Evolutionary conservation across 2,797 vertebrate genomes (phyloP).

Genomic region (Melanogrammus aeglefinus): DNA sequence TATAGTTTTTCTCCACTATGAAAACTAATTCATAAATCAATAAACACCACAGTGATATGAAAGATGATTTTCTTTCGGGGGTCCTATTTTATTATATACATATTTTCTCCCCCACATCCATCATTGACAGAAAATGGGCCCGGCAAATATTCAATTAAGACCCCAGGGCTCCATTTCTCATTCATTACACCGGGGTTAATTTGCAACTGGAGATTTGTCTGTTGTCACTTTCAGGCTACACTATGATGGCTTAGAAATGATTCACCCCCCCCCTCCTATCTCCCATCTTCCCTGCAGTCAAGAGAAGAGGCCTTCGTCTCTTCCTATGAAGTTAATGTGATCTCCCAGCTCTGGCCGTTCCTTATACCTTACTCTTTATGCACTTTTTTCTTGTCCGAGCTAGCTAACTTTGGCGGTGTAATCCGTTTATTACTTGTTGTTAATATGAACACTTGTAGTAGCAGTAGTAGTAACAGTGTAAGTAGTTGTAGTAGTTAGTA

Average conservation of each 20-base stretch:
- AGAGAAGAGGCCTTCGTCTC: not conserved
- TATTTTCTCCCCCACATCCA: slow-evolving; percentile 56
- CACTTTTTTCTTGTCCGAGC: not conserved
- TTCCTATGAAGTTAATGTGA: not conserved
- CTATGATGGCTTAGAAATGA: slow-evolving; percentile 61
- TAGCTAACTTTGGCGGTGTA: not conserved
- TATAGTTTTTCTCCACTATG: slow-evolving; percentile 64
- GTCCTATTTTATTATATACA: slow-evolving; percentile 38
- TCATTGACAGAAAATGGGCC: slow-evolving; percentile 69
- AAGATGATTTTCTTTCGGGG: slow-evolving; percentile 62
- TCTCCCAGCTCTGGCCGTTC: not conserved
- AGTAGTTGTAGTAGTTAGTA: not conserved
- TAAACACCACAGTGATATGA: slow-evolving; percentile 66
- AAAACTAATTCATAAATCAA: slow-evolving; percentile 73
- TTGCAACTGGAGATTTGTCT: slow-evolving; percentile 75
- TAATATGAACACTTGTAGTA: not conserved
- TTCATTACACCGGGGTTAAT: slow-evolving; percentile 74
- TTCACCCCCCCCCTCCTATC: slow-evolving; percentile 35
- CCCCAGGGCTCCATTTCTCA: slow-evolving; percentile 66
- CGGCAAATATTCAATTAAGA: slow-evolving; percentile 69
- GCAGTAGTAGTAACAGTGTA: not conserved
- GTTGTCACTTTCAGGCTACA: slow-evolving; percentile 72
- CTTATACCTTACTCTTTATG: not conserved
- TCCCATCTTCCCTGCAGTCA: not conserved
- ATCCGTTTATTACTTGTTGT: not conserved